phyloP scores from a whole-genome alignment of 92 coral and sea anemone species.

The Porites evermanni region DNA sequence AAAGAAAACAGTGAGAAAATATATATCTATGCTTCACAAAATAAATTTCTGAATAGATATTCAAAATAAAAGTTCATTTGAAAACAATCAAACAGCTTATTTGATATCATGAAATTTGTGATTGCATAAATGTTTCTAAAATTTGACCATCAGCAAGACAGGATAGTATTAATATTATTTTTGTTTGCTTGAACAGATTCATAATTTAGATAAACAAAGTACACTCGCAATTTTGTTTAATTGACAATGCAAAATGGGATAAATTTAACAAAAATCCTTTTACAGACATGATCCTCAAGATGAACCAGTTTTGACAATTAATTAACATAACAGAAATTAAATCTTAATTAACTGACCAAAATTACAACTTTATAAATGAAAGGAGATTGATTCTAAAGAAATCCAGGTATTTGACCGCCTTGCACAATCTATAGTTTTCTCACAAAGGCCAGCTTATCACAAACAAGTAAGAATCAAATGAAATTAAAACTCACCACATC shows the following conservation, averaged over 20 bases:
- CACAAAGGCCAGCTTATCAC: neutral
- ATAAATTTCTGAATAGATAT: too few species aligned
- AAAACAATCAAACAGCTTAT: neutral
- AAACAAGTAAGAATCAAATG: neutral
- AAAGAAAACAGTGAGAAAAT: neutral
- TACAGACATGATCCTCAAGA: neutral
- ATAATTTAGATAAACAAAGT: neutral
- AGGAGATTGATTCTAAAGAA: neutral
- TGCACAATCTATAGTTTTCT: neutral
- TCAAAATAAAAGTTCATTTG: neutral
- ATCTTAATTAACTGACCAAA: neutral
- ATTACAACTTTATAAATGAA: neutral
- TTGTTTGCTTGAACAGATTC: neutral
- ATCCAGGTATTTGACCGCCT: neutral
- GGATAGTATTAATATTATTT: too few species aligned
- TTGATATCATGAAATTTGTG: neutral
- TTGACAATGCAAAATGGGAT: neutral
- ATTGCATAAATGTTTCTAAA: neutral
- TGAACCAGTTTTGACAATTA: neutral
- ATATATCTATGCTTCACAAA: too few species aligned
- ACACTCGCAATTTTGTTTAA: neutral
- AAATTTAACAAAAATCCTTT: neutral
- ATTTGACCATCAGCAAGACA: too few species aligned
- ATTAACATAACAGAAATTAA: slow-evolving; percentile 12
- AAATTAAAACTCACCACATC: neutral